Evolutionary conservation across 2,797 vertebrate genomes (phyloP), one percentile per base, ranked within the genome.

Genomic region (Scomberomorus guttatus): DNA sequence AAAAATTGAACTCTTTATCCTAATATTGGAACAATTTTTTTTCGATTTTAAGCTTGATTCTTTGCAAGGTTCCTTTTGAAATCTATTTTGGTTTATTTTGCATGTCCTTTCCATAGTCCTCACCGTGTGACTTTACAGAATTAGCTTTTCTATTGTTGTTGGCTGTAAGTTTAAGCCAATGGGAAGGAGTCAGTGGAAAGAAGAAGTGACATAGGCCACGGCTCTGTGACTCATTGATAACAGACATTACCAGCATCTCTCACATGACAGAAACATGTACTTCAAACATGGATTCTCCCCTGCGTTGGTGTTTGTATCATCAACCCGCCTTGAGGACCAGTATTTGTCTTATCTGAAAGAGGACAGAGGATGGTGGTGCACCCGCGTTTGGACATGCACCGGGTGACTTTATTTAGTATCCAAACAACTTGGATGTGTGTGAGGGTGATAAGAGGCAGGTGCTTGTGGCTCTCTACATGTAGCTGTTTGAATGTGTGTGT

Each of bases 401-500:
- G 18, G 1, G 37, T 69, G 60, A 82, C 87, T 91, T 77, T 93
- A 81, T 94, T 94, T 92, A 85, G 75, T 60, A 20, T 87, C 80
- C 78, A 94, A 93, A 94, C 90, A 94, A 24, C 77, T 79, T 39
- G 32, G 59, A 60, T 79, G 78, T 85, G 75, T 71, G 84, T 90
- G 85, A 73, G 85, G 86, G 91, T 71, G 89, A 82, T 86, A 89
- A 88, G 77, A 77, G 63, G 80, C 89, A 92, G 91, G 90, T 93
- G 90, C 63, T 59, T 50, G 59, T 72, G 56, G 74, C 10, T 87
- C 75, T 79, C 55, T 52, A 48, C 52, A 56, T 29, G 65, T 22
- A 62, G 13, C 61, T 75, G 58, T 79, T 68, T 88, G 51, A 57
- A 39, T 34, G 60, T 81, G 63, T 79, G 74, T 79, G 59, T 72